Percentiles rank a stretch among this genome's conserved stretches.
Conservation (phyloP, 2,888 invertebrate genomes). For the Sycophila texana region DNA sequence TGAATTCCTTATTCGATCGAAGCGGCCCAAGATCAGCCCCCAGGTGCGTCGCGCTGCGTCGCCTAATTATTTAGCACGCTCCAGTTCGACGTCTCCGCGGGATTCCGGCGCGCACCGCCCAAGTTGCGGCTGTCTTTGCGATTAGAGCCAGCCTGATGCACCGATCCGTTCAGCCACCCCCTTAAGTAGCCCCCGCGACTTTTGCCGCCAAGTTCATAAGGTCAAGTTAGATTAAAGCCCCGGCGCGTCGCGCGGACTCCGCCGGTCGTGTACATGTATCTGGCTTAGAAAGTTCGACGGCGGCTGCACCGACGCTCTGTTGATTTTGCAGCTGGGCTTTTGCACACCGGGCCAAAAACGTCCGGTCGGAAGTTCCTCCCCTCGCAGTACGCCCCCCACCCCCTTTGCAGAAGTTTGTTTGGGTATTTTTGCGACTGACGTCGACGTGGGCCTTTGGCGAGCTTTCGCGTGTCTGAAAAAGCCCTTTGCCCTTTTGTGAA, state of each 20-base stretch:
- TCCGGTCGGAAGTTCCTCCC: background rate
- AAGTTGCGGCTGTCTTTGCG: constrained; percentile 59
- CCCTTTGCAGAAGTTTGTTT: background rate
- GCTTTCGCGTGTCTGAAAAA: too few species aligned
- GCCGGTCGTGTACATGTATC: constrained; percentile 1
- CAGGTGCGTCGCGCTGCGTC: background rate
- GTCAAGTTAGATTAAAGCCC: constrained; percentile 55
- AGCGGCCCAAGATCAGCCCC: background rate
- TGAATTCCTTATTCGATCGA: constrained; percentile 21
- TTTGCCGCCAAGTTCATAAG: constrained; percentile 42
- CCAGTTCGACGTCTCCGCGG: background rate
- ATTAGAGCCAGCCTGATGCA: constrained; percentile 56
- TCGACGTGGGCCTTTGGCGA: too few species aligned
- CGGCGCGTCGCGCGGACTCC: background rate
- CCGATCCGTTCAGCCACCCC: constrained; percentile 7
- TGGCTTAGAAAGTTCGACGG: constrained; percentile 39
- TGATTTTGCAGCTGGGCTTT: constrained; percentile 43
- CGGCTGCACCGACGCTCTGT: constrained; percentile 15
- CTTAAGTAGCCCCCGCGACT: constrained; percentile 26
- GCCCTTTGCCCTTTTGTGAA: too few species aligned
- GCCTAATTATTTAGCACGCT: background rate
- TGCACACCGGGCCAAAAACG: constrained; percentile 31
- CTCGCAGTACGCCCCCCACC: background rate
- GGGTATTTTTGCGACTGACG: background rate
- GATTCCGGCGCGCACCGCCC: constrained; percentile 20